Percentiles rank a stretch among this genome's conserved stretches.
phyloP scores from a whole-genome alignment of 2,113 vertebrate species.

The Rhinoptilus africanus region DNA sequence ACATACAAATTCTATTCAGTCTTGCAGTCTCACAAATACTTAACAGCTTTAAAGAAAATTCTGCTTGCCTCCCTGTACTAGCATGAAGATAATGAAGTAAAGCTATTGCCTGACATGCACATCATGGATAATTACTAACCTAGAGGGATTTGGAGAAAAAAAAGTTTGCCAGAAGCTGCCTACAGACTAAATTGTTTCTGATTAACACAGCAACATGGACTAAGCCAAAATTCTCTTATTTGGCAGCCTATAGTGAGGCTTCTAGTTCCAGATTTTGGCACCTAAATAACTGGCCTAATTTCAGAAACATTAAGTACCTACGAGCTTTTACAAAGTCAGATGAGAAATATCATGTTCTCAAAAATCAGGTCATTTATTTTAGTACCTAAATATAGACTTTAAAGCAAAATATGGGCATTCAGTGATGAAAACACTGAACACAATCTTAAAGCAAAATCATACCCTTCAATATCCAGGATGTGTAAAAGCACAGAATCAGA shows the following conservation, averaged over 20 bases:
- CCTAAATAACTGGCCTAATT: background rate
- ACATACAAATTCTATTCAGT: background rate
- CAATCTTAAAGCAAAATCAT: background rate
- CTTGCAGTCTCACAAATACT: background rate
- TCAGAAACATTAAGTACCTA: background rate
- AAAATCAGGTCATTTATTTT: slow-evolving; percentile 23
- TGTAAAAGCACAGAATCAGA: fast-evolving
- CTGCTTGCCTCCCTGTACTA: background rate
- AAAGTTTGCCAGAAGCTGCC: background rate
- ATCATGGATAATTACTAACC: background rate
- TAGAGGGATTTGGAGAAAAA: background rate
- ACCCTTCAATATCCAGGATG: background rate
- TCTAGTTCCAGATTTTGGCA: background rate
- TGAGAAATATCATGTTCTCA: background rate
- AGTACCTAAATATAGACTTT: background rate
- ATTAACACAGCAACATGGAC: background rate
- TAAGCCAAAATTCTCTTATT: background rate
- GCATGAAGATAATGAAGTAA: background rate
- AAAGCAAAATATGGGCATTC: background rate
- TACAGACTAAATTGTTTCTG: background rate
- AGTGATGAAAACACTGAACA: background rate
- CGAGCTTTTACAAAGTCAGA: background rate
- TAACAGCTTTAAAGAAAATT: background rate
- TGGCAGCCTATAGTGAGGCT: background rate
- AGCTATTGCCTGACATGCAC: background rate